These are phyloP conservation scores for Pelochelys cantorii DNA, from an alignment of 2,797 vertebrate species.

Conservation along the genomic window DNA sequence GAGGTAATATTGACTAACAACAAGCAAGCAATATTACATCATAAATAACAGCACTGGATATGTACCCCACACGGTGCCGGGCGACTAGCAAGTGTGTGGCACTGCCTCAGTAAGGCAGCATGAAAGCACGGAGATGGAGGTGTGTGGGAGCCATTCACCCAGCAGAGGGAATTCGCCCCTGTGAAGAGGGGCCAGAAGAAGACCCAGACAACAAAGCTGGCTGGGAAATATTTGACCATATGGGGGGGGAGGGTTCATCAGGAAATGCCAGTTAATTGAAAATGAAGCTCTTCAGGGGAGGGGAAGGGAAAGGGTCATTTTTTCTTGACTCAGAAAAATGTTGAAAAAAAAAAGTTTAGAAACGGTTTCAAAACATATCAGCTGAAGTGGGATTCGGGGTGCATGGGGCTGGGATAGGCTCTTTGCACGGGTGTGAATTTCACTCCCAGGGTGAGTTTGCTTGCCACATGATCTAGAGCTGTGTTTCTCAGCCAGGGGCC, in stretches of 20 bases:
- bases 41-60: neutral
- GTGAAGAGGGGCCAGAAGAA: neutral
- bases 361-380: neutral
- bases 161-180: neutral
- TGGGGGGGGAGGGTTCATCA: too few species aligned
- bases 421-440: neutral
- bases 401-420: neutral
- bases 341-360: neutral
- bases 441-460: neutral
- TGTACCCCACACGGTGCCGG: neutral
- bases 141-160: neutral
- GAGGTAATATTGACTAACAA: neutral
- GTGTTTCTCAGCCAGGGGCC: too few species aligned
- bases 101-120: neutral
- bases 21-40: neutral
- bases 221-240: neutral
- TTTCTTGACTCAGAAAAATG: neutral
- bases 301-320: neutral
- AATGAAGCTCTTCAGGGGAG: neutral
- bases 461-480: neutral
- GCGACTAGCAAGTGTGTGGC: neutral
- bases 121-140: neutral
- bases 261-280: neutral
- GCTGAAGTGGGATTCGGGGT: neutral
- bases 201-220: neutral